Evolutionary conservation across 1,140 invertebrate species (phyloP), one percentile per base, ranked within the genome.

Genomic region (Drosophila ananassae): DNA sequence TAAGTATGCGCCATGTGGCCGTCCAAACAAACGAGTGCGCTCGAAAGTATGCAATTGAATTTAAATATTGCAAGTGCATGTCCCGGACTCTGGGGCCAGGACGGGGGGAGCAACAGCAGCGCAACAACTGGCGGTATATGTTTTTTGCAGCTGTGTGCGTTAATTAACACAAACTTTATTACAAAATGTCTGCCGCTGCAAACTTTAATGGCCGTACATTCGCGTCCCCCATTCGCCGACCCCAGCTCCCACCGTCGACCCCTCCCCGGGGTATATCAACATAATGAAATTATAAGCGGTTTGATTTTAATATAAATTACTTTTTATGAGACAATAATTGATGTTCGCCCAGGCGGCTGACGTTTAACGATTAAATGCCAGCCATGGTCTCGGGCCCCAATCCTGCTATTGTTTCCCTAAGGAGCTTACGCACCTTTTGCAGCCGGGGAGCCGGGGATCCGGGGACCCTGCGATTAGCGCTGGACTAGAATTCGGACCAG

Each of bases 221-320:
- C 12, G 60, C 25, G 21, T 21, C 53, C 6, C 9, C 6, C 12
- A 21, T 21, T 53, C 10, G 8, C 13, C 6, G 25, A n/a, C 21
- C 56, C 3, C 34, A 3, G 32, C 22, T 17, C 25, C 25, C 5
- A 6, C 25, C 6, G 25, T 5, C 25, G 25, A 28, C 39, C 24
- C 41, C 37, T 25, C 50, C 25, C 60, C 41, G 61, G 67, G 56
- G 32, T 56, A 67, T 87, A 77, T 73, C 68, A 77, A 73, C 72
- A 77, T 89, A 89, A 89, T 89, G 79, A 79, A 89, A 89, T 89
- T 83, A 89, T 71, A 89, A 89, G 73, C 75, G 83, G 68, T 87
- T 87, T 85, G 82, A 87, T 87, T 87, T 87, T 79, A 81, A 87
- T 87, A 87, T 87, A 87, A 87, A 87, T 87, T 77, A 87, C 75